Conservation (phyloP, 2,888 invertebrate species). For the Zonitis immaculata region DNA sequence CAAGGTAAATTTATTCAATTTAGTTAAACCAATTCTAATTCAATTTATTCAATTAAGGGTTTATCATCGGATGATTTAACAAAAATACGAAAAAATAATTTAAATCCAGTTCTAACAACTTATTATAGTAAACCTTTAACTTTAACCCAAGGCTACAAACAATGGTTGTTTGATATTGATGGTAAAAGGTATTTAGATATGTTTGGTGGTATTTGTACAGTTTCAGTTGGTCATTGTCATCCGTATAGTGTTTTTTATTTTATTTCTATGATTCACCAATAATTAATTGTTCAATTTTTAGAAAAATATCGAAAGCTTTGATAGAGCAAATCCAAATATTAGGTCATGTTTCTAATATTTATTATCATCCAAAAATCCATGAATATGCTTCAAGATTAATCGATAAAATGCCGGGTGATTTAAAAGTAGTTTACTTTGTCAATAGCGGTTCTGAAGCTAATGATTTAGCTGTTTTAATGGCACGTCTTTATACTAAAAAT, state of each 20-base stretch:
- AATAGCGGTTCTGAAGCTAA: slow-evolving; percentile 98
- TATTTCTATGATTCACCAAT: background rate
- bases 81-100: slow-evolving; percentile 56
- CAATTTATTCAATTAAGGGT: slow-evolving; percentile 49
- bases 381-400: slow-evolving; percentile 84
- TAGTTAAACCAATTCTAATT: background rate
- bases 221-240: slow-evolving; percentile 96
- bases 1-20: background rate
- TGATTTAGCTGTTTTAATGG: slow-evolving; percentile 85
- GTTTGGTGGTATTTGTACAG: slow-evolving; percentile 95
- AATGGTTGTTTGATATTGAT: slow-evolving; percentile 85
- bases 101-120: slow-evolving; percentile 67
- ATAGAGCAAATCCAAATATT: slow-evolving; percentile 73
- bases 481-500: slow-evolving; percentile 79
- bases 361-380: slow-evolving; percentile 83
- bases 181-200: slow-evolving; percentile 89
- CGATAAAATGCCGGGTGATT: slow-evolving; percentile 74
- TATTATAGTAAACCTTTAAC: slow-evolving; percentile 81
- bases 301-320: slow-evolving; percentile 78
- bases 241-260: slow-evolving; percentile 64
- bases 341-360: slow-evolving; percentile 92
- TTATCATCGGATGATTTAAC: slow-evolving; percentile 57
- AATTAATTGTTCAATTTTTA: slow-evolving; percentile 46
- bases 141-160: slow-evolving; percentile 82
- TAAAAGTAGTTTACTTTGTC: slow-evolving; percentile 88